Evolutionary conservation across 2,113 vertebrate species (phyloP), one percentile per base, ranked within the genome.

Genomic region (human): DNA sequence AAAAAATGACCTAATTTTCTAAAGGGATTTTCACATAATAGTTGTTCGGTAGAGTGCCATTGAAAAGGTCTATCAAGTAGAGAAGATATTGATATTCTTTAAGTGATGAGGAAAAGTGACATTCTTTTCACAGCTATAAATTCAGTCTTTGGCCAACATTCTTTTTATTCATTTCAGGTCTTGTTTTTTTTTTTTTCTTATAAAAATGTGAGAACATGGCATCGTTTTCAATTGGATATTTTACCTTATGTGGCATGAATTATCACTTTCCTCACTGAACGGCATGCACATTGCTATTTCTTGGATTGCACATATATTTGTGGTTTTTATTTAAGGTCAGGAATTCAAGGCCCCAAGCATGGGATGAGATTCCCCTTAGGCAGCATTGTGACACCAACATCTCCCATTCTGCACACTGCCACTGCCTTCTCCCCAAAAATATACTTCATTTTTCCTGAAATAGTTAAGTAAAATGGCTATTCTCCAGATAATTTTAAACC

Each of bases 1-100:
- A 80, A 83, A 88, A 87, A 59, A 59, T 72, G 50, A 87, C 57
- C 17, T 64, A 68, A 45, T 96, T 97, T 97, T 93, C 45, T 89
- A 66, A 95, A 57, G 20, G 18, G n/a, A 11, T 73, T 94, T 96
- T 94, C 17, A 81, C 48, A 85, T 89, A 90, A 66, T 35, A 50
- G 0, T 64, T 80, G 55, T 88, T 82, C 8, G 0, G n/a, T 13
- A 89, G 25, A 93, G 73, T 8, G 25, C 17, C 38, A 50, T 2
- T 87, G 45, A 66, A 64, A 59, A 73, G 20, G 23, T 89, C 52
- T 82, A 43, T 45, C 2, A 50, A 43, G 40, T 75, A 20, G 40
- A 35, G 0, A 70, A 55, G 52, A 38, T 95, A 25, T 48, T 86
- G n/a, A 73, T 78, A 68, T 22, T 89, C 64, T 91, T 55, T 73